These are phyloP conservation scores for Sciaenops ocellatus DNA, from an alignment of 2,797 vertebrate genomes.

Conservation along the genomic window DNA sequence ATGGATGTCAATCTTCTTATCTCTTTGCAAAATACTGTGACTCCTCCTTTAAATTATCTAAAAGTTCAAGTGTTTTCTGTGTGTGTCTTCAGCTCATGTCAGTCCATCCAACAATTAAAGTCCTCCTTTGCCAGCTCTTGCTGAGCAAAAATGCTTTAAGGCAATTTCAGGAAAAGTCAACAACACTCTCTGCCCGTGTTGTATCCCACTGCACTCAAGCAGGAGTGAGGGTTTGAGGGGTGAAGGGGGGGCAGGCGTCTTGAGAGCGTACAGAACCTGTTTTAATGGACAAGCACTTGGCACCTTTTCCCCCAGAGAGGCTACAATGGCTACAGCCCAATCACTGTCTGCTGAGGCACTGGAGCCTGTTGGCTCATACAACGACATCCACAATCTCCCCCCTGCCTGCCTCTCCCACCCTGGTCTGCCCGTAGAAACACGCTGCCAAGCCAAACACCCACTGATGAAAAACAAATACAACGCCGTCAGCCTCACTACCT, in stretches of 20 bases:
- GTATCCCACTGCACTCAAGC: constrained; percentile 55
- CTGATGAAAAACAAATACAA: constrained; percentile 76
- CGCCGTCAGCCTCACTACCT: constrained; percentile 50
- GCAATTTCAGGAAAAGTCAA: constrained; percentile 79
- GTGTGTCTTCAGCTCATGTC: constrained; percentile 22
- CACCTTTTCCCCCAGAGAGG: constrained; percentile 60
- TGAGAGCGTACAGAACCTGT: constrained; percentile 60
- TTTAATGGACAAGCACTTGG: constrained; percentile 76
- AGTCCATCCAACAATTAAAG: constrained; percentile 13
- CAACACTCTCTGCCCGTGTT: constrained; percentile 52
- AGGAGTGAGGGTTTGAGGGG: constrained; percentile 28
- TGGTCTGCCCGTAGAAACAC: constrained; percentile 28
- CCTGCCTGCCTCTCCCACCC: constrained; percentile 29
- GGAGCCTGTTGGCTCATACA: constrained; percentile 42
- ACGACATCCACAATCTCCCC: constrained; percentile 38
- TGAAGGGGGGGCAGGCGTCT: constrained; percentile 16
- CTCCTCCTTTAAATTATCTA: neutral
- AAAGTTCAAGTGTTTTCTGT: neutral
- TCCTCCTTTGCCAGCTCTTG: constrained; percentile 42
- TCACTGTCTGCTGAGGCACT: constrained; percentile 54
- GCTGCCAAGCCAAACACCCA: constrained; percentile 72
- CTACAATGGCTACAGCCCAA: constrained; percentile 55
- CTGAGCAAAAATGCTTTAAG: constrained; percentile 64
- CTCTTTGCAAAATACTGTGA: neutral
- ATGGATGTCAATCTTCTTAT: neutral